Base-by-base conservation (phyloP, 2,797 vertebrate species). In the Rousettus madagascariensis region DNA sequence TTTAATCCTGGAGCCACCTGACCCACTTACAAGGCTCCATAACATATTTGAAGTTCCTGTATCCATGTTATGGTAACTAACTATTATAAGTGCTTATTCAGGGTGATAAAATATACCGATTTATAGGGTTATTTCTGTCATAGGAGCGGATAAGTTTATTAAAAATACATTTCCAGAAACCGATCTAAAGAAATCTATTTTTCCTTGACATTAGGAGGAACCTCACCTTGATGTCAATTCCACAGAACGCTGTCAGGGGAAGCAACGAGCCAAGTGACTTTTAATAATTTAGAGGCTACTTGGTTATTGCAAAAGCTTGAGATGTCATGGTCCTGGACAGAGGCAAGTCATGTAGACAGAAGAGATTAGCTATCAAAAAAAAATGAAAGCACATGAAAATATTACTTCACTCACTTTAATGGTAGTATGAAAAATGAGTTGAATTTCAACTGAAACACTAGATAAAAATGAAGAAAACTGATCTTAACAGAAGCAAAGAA, bases 231-330 rank as follows among this genome's bases (percentile, higher is more conserved):
- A 79, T 38, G 38, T 63, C 26, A 78, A 63, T 22, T 38, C 79
- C 51, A 55, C 2, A n/a, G 38, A 83, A 83, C 33, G 85, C 12
- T 80, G 19, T 19, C 36, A 53, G 63, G 12, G 15, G 13, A 88
- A 2, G 8, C n/a, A 90, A 61, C 49, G 68, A 86, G 13, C 8
- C 63, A 77, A 86, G 28, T 61, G 41, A 83, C 17, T 92, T 77
- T 75, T 83, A 66, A 63, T 86, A 66, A 71, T 91, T 90, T 55
- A 86, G 20, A 95, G 36, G 83, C 26, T 10, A 63, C 53, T 89
- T 1, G 2, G 26, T 59, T 86, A 85, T 22, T 78, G 13, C 66
- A 86, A 86, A 79, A 65, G 30, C 22, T 38, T 19, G 15, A 74
- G 53, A 74, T 69, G 38, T 68, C 38, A 57, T 7, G 38, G 17